phyloP scores from a whole-genome alignment of 2,797 vertebrate species.

The Acridotheres tristis region DNA sequence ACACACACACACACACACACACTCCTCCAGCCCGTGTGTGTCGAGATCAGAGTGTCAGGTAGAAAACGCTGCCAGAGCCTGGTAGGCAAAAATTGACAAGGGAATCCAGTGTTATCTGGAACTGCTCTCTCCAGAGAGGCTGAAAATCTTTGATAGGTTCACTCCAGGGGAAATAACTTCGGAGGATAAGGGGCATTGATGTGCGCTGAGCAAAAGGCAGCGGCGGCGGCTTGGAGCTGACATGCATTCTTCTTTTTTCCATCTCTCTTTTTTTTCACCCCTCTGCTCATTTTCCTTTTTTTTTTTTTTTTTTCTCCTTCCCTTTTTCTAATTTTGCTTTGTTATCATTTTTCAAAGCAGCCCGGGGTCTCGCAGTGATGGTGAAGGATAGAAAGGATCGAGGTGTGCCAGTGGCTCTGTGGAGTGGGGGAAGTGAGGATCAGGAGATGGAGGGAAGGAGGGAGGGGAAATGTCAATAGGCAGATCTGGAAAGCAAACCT shows the following conservation, averaged over 20 bases:
- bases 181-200: conserved; percentile 44
- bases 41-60: not conserved
- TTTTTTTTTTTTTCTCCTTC: fast-evolving
- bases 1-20: not conserved
- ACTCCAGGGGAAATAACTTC: conserved; percentile 59
- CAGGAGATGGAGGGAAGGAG: not conserved
- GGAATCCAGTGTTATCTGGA: conserved; percentile 33
- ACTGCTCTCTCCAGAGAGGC: conserved; percentile 52
- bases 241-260: not conserved
- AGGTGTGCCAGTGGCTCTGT: fast-evolving
- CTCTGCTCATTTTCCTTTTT: not conserved
- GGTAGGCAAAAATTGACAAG: conserved; percentile 41
- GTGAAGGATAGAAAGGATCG: not conserved
- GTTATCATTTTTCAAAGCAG: not conserved
- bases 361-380: fast-evolving
- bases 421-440: not conserved
- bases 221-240: not conserved
- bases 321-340: not conserved
- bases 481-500: conserved; percentile 40
- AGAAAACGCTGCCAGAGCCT: not conserved
- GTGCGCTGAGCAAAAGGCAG: conserved; percentile 41
- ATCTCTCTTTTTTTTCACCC: not conserved
- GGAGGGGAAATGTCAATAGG: conserved; percentile 12
- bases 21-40: not conserved
- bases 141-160: conserved; percentile 63